Percentiles rank a stretch among this genome's conserved stretches.
Evolutionary conservation across 92 coral and sea anemone species (phyloP).

Genomic region (Hydrozoanthus gracilis): DNA sequence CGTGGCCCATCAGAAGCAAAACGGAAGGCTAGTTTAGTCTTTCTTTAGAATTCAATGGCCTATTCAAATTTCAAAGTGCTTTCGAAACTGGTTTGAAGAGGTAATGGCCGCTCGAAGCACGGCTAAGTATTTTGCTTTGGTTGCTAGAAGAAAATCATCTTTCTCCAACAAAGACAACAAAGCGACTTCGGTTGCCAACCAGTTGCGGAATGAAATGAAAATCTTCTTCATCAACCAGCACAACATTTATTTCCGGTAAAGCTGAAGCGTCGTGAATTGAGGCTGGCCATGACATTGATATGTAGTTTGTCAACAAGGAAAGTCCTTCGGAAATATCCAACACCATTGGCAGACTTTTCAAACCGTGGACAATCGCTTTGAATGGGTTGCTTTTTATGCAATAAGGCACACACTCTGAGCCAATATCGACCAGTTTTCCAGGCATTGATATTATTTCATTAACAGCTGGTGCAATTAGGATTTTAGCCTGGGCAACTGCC

Average conservation of each 20-base stretch:
- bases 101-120: no score
- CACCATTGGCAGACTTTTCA: conserved; percentile 9
- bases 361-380: background rate
- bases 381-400: background rate
- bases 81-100: no score
- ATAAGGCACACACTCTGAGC: conserved; percentile 27
- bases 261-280: background rate
- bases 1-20: no score
- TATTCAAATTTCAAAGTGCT: no score
- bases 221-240: conserved; percentile 31
- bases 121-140: background rate
- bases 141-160: background rate
- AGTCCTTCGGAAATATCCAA: conserved; percentile 19
- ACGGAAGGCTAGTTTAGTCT: no score
- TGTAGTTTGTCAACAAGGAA: background rate
- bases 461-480: conserved; percentile 8
- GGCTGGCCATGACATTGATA: conserved; percentile 12
- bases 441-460: background rate
- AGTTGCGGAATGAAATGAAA: conserved; percentile 39
- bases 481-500: background rate
- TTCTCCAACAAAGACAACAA: conserved; percentile 28
- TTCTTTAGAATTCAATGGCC: no score
- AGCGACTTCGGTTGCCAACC: conserved; percentile 2
- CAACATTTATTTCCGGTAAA: conserved; percentile 32
- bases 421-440: background rate